Base-by-base conservation (phyloP, 1,140 invertebrate species). In the Charaxes varanes region DNA sequence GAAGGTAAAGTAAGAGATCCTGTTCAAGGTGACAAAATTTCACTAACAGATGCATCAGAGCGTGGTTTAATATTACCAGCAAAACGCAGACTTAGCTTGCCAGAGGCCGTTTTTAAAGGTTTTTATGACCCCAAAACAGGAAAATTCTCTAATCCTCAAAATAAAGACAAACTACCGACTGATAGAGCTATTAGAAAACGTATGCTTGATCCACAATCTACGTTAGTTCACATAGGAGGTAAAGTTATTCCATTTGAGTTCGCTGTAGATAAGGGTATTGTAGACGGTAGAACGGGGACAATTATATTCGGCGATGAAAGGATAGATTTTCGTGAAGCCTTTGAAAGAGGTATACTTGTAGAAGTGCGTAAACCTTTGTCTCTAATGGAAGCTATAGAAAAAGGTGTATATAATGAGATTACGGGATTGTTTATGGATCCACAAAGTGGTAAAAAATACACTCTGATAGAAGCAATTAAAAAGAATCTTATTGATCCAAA, bases 41-140 rank as follows among this genome's bases (percentile, higher is more conserved):
- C 92, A 22, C 81, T 97, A 7, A 89, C 88, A 8, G 93, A 95
- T 61, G 94, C 94, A 5, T 86, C 94, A 3, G 91, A 94, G 53
- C 86, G 90, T 35, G 94, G 94, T 19, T 67, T 96, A n/a, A 88
- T 96, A 40, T 85, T 95, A 4, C 91, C 92, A 3, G 90, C 92
- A 19, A 93, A 94, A 76, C 88, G 90, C 15, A 93, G 92, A 70
- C 90, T 94, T 51, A 94, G 93, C 21, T 83, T 97, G 7, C 91
- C 93, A 1, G 94, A 96, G 74, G 93, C 93, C 1, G 89, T 97
- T 4, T 93, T 92, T 56, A 93, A 93, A 82, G 94, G 94, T n/a
- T 89, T 93, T 35, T 93, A 94, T 53, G 89, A 91, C 73, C 89
- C 90, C 1, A 86, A 88, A 36, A 90, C 89, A 6, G 92, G 92